Evolutionary conservation across 92 coral and sea anemone genomes (phyloP).

Genomic region (Umimayanthus chanpuru): DNA sequence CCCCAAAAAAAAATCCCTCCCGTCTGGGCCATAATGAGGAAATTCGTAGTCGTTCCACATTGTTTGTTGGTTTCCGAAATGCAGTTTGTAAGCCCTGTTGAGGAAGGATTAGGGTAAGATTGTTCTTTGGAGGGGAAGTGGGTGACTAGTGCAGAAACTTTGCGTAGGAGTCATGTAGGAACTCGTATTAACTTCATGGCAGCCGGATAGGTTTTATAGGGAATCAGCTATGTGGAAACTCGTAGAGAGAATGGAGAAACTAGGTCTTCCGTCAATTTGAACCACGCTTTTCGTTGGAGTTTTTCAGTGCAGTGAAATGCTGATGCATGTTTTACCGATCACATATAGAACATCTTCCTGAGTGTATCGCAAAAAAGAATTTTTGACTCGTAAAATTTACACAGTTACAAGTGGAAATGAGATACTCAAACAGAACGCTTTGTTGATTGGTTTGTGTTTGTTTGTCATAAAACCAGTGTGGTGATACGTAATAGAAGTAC

Average conservation of each 20-base stretch:
- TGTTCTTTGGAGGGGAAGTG: slow-evolving; percentile 4
- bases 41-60: background rate
- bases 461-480: too few species aligned
- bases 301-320: background rate
- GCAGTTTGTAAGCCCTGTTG: background rate
- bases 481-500: too few species aligned
- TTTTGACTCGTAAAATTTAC: background rate
- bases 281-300: background rate
- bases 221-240: background rate
- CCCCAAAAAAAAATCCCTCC: too few species aligned
- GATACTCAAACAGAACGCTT: too few species aligned
- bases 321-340: background rate
- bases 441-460: too few species aligned
- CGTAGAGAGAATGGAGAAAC: slow-evolving; percentile 1
- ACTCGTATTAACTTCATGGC: background rate
- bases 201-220: background rate
- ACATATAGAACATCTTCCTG: background rate
- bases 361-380: background rate
- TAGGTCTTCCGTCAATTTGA: slow-evolving; percentile 1
- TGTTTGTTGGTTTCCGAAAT: background rate
- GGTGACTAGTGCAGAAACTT: slow-evolving; percentile 1
- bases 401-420: too few species aligned
- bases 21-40: background rate
- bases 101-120: background rate
- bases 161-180: background rate